These are phyloP conservation scores for Ceratotherium simum DNA, from an alignment of 2,113 vertebrate species.

Conservation along the genomic window DNA sequence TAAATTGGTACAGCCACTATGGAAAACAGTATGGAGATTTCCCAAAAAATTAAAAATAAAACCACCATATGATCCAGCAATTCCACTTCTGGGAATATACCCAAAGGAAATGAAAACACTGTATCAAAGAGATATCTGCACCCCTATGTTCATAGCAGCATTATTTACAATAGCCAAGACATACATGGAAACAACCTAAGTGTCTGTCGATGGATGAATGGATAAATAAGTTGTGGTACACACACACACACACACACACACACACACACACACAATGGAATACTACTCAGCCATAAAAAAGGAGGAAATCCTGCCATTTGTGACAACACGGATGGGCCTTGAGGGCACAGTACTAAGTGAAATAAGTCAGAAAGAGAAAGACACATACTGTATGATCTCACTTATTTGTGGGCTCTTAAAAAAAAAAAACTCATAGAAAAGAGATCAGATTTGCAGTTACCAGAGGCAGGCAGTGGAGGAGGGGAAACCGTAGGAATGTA, in stretches of 20 bases:
- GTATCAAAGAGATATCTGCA: background rate
- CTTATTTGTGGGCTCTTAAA: background rate
- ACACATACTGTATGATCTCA: background rate
- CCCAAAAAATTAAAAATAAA: background rate
- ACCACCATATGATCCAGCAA: background rate
- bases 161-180: background rate
- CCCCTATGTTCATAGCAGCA: fast-evolving
- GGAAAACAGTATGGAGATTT: background rate
- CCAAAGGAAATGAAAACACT: background rate
- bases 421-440: background rate
- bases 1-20: background rate
- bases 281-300: background rate
- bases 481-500: background rate
- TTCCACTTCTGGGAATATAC: background rate
- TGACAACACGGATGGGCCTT: background rate
- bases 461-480: background rate
- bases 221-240: background rate
- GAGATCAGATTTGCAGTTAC: background rate
- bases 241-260: no score
- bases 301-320: background rate
- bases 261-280: no score
- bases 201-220: background rate
- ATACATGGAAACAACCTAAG: background rate
- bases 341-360: background rate
- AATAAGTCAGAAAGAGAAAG: background rate